Evolutionary conservation across 2,113 vertebrate genomes (phyloP), one percentile per base, ranked within the genome.

Genomic region (Coryphaenoides rupestris): DNA sequence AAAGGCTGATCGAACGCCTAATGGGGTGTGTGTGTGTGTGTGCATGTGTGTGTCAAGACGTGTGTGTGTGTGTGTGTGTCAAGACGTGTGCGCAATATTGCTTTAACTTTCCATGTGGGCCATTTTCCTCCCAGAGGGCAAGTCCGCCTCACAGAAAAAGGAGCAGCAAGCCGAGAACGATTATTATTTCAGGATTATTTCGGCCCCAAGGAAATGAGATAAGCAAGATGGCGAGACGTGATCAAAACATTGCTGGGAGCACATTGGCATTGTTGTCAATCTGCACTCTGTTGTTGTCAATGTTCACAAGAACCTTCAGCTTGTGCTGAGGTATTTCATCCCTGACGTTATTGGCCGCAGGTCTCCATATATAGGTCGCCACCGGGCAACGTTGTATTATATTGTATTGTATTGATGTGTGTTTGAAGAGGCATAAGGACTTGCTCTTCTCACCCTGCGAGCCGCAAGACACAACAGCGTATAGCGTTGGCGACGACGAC

Each of bases 301-400:
- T 12, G 79, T 80, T 76, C 23, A 73, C 21, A 1, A 40, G 70
- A 79, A 72, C 60, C 72, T 16, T 10, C n/a, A 47, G 68, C 65
- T 62, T 79, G 65, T 79, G 81, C 21, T 70, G 62, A 58, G 26
- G 28, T 58, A 33, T 21, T 47, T 55, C 55, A 59, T 54, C 60
- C 68, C 59, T n/a, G n/a, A n/a, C 63, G 55, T 68, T 9, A 72
- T 73, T 82, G 76, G 82, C 82, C 81, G 9, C 62, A 58, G 46
- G 60, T 50, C 60, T 60, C 63, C 66, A 78, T 45, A 84, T 85
- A 67, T 87, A 69, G 88, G 88, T 88, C 86, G 85, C 33, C 33
- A 9, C n/a, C n/a, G n/a, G n/a, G n/a, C n/a, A n/a, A n/a, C n/a
- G n/a, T n/a, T n/a, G 17, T 55, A 63, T 33, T 69, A 69, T 52